Evolutionary conservation across 1,140 invertebrate genomes (phyloP).

Genomic region (Orchesella cincta): DNA sequence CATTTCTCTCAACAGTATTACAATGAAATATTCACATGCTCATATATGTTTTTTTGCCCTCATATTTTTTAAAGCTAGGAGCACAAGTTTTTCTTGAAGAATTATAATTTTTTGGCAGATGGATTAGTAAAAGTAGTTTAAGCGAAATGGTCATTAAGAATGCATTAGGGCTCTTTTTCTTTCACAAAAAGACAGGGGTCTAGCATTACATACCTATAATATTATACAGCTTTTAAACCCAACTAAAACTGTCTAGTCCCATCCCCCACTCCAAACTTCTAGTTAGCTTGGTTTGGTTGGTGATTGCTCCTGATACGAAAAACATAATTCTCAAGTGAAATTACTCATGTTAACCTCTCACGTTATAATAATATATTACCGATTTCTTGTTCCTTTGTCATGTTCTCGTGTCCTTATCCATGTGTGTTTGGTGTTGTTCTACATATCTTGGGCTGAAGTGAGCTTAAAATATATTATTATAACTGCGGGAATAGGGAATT

Average conservation of each 20-base stretch:
- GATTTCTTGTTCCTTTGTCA: background rate
- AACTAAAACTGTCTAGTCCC: too few relatives aligned
- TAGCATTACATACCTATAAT: too few relatives aligned
- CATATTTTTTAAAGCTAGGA: background rate
- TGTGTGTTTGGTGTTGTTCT: background rate
- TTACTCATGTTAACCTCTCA: slow-evolving; percentile 24
- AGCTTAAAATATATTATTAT: background rate
- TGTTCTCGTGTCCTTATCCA: too few relatives aligned
- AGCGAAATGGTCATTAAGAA: slow-evolving; percentile 17
- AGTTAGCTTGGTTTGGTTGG: too few relatives aligned
- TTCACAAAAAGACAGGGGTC: background rate
- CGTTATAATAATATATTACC: background rate
- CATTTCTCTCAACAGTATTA: background rate
- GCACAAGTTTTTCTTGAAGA: background rate
- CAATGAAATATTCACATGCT: background rate
- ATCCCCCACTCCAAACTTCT: too few relatives aligned
- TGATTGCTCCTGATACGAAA: background rate
- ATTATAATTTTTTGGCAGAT: background rate
- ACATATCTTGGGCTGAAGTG: background rate
- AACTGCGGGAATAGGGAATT: too few relatives aligned
- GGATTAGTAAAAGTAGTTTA: slow-evolving; percentile 9
- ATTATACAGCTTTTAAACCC: too few relatives aligned
- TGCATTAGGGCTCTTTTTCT: slow-evolving; percentile 11
- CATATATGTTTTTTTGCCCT: background rate
- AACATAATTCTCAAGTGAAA: slow-evolving; percentile 25